These are phyloP conservation scores for Nomada ferruginata DNA, from an alignment of 2,888 invertebrate species.

Conservation along the genomic window DNA sequence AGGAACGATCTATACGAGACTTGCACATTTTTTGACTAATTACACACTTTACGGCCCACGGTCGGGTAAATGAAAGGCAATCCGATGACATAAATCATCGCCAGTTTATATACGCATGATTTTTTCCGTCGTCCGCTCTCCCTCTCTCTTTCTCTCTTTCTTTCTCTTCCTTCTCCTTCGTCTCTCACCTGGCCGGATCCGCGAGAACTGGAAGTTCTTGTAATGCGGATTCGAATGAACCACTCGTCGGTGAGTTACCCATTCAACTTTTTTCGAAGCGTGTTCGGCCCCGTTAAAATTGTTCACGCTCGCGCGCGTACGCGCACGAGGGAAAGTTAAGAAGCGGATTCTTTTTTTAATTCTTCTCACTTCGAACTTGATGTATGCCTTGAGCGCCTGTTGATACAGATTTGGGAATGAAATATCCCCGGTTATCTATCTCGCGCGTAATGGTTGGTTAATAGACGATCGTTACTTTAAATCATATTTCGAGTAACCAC, in stretches of 20 bases:
- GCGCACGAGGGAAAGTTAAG: not conserved
- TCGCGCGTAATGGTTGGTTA: too few relatives aligned
- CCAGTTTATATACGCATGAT: slow-evolving; percentile 28
- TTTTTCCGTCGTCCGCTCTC: slow-evolving; percentile 19
- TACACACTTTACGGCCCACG: slow-evolving; percentile 51
- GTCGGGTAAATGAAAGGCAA: slow-evolving; percentile 43
- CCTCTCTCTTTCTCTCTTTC: too few relatives aligned
- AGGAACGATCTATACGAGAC: slow-evolving; percentile 33
- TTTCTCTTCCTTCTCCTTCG: too few relatives aligned
- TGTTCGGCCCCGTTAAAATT: not conserved
- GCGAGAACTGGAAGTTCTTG: slow-evolving; percentile 30
- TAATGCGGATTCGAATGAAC: not conserved
- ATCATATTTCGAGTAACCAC: too few relatives aligned
- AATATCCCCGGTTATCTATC: too few relatives aligned
- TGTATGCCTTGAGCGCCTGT: too few relatives aligned
- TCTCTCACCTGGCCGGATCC: not conserved
- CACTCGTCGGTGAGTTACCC: not conserved
- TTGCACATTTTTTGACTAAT: slow-evolving; percentile 54
- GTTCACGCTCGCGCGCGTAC: not conserved
- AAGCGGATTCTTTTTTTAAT: not conserved
- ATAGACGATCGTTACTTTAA: too few relatives aligned
- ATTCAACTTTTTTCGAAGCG: slow-evolving; percentile 4
- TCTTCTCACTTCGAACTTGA: not conserved
- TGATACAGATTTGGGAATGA: too few relatives aligned
- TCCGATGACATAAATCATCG: slow-evolving; percentile 53